These are phyloP conservation scores for Bathynomus jamesi DNA, from an alignment of 1,140 invertebrate species.

Conservation along the genomic window DNA sequence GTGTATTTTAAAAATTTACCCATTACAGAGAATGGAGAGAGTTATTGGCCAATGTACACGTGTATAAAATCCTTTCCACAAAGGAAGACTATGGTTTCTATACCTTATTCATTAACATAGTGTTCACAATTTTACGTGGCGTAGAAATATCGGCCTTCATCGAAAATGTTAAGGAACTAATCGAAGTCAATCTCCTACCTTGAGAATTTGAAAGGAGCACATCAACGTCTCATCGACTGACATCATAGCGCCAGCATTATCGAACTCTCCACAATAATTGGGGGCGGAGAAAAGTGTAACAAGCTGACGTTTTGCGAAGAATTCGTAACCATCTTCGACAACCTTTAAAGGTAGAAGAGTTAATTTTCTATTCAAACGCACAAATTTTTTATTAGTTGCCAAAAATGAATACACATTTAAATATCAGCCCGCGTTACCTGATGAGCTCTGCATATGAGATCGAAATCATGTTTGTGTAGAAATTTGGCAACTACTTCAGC, in stretches of 20 bases:
- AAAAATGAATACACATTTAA: background rate
- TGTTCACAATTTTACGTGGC: too few species aligned
- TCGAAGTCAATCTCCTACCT: too few species aligned
- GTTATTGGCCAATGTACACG: too few species aligned
- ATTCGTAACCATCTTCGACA: conserved; percentile 68
- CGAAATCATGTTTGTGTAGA: conserved; percentile 74
- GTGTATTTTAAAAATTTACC: too few species aligned
- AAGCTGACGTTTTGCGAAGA: conserved; percentile 62
- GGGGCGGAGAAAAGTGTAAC: conserved; percentile 70
- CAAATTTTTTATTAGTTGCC: background rate
- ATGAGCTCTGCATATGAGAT: conserved; percentile 5
- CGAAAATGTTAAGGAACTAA: too few species aligned
- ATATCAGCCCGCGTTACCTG: background rate
- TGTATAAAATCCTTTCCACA: too few species aligned
- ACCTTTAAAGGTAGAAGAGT: conserved; percentile 45
- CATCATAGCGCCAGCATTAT: conserved; percentile 74
- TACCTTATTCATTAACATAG: too few species aligned
- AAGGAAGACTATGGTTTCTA: too few species aligned
- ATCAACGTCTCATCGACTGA: conserved; percentile 73
- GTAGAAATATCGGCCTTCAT: too few species aligned
- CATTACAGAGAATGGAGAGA: too few species aligned
- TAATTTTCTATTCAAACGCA: background rate
- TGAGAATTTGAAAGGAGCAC: conserved; percentile 58
- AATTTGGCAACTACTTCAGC: conserved; percentile 90
- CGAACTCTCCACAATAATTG: conserved; percentile 82